Conservation (phyloP, 1,140 invertebrate species). For the Pachypeltis micranthus region DNA sequence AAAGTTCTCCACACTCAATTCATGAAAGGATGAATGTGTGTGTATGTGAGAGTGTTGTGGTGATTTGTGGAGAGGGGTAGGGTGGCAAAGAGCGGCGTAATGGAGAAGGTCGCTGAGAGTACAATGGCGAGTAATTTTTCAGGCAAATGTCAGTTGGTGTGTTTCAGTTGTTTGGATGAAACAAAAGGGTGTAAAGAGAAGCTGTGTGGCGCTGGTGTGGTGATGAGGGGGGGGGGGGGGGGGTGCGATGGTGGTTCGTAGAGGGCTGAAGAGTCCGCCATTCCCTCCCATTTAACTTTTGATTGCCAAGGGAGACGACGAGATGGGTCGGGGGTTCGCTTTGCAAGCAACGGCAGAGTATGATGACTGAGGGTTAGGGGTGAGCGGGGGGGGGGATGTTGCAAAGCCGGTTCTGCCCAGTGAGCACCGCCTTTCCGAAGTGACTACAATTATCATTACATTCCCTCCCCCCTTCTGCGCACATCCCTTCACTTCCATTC, state of each 20-base stretch:
- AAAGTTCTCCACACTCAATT: too few species aligned
- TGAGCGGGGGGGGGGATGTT: neutral
- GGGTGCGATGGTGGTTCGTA: too few species aligned
- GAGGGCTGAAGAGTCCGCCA: neutral
- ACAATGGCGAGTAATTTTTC: conserved; percentile 5
- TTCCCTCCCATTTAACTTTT: conserved; percentile 23
- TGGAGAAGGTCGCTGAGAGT: neutral
- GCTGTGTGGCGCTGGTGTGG: too few species aligned
- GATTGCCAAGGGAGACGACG: conserved; percentile 11
- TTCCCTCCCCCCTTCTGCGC: too few species aligned
- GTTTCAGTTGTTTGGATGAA: conserved; percentile 8
- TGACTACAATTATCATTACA: conserved; percentile 22
- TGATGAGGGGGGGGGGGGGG: too few species aligned
- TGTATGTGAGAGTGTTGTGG: too few species aligned
- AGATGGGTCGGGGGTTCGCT: too few species aligned
- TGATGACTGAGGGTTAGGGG: neutral
- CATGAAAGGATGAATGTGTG: too few species aligned
- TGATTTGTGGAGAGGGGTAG: neutral
- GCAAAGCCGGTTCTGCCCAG: neutral
- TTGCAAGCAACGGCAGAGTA: too few species aligned
- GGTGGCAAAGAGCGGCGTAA: neutral
- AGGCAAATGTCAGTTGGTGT: conserved; percentile 12
- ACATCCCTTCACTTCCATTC: too few species aligned
- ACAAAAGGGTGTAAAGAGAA: conserved; percentile 5
- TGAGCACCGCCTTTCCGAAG: conserved; percentile 7